phyloP scores from a whole-genome alignment of 2,888 invertebrate genomes.

The Lutraria lutraria region DNA sequence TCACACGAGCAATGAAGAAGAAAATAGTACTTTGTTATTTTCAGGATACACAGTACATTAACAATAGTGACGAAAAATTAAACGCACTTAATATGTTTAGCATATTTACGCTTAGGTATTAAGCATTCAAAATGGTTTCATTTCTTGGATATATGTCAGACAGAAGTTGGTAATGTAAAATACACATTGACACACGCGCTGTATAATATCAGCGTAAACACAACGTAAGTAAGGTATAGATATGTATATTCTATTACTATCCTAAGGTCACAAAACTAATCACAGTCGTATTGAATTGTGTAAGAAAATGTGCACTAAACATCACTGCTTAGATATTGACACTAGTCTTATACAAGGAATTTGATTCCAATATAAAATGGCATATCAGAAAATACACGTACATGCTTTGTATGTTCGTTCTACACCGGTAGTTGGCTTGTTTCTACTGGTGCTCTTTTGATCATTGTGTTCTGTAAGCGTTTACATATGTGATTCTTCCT shows the following conservation, averaged over 20 bases:
- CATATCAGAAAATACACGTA: not conserved
- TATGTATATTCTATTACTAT: not conserved
- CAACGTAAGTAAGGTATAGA: not conserved
- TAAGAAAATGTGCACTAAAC: too few species aligned
- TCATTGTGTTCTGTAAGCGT: slow-evolving; percentile 38
- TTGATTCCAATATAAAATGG: not conserved
- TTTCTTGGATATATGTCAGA: slow-evolving; percentile 15
- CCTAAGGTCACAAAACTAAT: too few species aligned
- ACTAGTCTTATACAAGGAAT: not conserved
- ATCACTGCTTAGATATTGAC: not conserved
- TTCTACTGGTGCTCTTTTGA: slow-evolving; percentile 27
- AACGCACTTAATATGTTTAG: slow-evolving; percentile 16
- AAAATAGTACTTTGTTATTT: slow-evolving; percentile 12
- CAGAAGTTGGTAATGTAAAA: not conserved
- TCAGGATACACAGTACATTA: slow-evolving; percentile 11
- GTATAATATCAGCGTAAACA: not conserved
- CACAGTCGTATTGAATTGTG: too few species aligned
- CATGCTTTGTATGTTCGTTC: not conserved
- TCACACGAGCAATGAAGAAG: not conserved
- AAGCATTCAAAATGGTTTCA: slow-evolving; percentile 19
- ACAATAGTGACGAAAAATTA: slow-evolving; percentile 20
- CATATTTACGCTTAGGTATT: not conserved
- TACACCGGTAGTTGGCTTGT: not conserved
- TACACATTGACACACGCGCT: not conserved
- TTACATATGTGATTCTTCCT: slow-evolving; percentile 30